These are phyloP conservation scores for Sphecodes monilicornis DNA, from an alignment of 2,888 invertebrate species.

Conservation along the genomic window DNA sequence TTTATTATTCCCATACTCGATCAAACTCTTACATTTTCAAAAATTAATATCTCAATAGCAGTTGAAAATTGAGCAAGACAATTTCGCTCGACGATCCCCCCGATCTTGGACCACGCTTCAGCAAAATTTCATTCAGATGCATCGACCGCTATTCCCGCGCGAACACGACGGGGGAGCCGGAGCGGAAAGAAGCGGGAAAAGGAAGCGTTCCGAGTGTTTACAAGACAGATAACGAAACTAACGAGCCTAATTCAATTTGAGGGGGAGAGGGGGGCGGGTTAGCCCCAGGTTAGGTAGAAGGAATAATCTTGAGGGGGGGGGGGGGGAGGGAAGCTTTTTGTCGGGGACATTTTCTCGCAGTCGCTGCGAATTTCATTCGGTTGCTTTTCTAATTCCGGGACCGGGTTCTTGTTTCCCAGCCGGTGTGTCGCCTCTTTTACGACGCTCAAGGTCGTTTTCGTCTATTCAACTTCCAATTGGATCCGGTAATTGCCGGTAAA, in stretches of 20 bases:
- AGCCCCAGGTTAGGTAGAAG: conserved; percentile 29
- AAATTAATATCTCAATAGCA: background rate
- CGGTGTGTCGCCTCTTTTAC: conserved; percentile 56
- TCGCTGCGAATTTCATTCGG: conserved; percentile 51
- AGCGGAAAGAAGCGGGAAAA: conserved; percentile 18
- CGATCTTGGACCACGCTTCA: background rate
- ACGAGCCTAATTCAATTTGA: conserved; percentile 59
- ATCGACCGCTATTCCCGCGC: background rate
- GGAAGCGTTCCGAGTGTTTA: conserved; percentile 37
- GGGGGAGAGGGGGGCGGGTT: background rate
- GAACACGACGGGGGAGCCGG: background rate
- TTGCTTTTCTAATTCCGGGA: conserved; percentile 49
- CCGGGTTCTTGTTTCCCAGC: conserved; percentile 49
- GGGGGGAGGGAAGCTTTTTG: background rate
- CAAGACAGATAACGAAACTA: conserved; percentile 57
- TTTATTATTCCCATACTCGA: background rate
- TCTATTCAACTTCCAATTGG: conserved; percentile 78
- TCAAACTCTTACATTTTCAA: background rate
- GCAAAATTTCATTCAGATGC: background rate
- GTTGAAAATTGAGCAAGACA: background rate
- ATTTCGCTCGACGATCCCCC: background rate
- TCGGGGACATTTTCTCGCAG: conserved; percentile 23
- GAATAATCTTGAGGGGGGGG: background rate
- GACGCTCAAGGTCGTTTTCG: conserved; percentile 71
- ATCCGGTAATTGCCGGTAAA: conserved; percentile 78